Percentiles rank a stretch among this genome's conserved stretches.
phyloP scores from a whole-genome alignment of 64 coral and sea anemone genomes.

The Orbicella faveolata region DNA sequence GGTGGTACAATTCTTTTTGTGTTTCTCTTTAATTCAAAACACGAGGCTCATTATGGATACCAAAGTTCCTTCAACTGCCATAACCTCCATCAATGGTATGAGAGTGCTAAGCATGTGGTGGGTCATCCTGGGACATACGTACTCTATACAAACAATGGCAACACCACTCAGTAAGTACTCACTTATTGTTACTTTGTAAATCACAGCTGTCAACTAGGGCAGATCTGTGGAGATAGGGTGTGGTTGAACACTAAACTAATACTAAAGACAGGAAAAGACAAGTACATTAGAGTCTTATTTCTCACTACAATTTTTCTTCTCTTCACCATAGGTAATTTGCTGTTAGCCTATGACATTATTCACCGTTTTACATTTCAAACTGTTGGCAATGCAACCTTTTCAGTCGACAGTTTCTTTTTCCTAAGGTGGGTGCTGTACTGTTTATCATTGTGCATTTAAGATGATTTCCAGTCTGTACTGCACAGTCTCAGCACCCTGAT shows the following conservation, averaged over 20 bases:
- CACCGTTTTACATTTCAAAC: conserved; percentile 63
- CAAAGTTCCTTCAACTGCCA: conserved; percentile 54
- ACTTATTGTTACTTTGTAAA: too few species aligned
- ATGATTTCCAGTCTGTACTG: too few species aligned
- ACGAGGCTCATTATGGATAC: conserved; percentile 67
- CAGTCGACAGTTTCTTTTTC: conserved; percentile 75
- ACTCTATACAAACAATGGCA: background rate
- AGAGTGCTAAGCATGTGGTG: conserved; percentile 76
- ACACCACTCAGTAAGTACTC: background rate
- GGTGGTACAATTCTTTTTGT: conserved; percentile 32
- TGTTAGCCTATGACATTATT: background rate
- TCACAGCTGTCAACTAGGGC: too few species aligned
- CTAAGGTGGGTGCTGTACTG: conserved; percentile 26
- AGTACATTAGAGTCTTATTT: too few species aligned
- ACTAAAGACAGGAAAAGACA: too few species aligned
- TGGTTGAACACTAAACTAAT: too few species aligned
- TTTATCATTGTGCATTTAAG: background rate
- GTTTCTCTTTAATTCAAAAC: conserved; percentile 71
- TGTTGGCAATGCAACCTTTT: conserved; percentile 61
- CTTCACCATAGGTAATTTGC: conserved; percentile 27
- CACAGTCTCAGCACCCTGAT: too few species aligned
- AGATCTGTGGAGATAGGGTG: too few species aligned
- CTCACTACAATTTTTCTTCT: background rate
- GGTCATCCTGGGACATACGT: conserved; percentile 76
- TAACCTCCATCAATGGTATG: conserved; percentile 80